phyloP scores from a whole-genome alignment of 2,113 vertebrate genomes.

The Nibea albiflora region DNA sequence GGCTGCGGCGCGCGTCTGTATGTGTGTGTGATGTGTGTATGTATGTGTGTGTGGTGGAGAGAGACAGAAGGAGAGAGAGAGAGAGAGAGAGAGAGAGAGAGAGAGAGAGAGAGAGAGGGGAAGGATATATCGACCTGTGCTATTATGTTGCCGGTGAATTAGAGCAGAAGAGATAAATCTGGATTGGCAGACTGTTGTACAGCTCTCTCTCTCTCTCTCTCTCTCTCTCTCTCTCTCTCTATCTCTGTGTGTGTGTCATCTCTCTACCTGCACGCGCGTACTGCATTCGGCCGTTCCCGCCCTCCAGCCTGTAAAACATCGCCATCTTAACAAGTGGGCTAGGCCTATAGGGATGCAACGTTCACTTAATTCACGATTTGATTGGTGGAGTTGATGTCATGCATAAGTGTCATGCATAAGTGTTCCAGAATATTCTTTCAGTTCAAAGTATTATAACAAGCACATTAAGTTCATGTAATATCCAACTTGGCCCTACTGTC shows the following conservation, averaged over 20 bases:
- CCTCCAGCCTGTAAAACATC: conserved; percentile 30
- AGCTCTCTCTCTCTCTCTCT: conserved; percentile 28
- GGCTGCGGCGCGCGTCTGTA: conserved; percentile 22
- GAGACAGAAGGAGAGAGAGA: neutral
- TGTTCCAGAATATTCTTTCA: neutral
- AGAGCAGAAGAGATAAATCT: conserved; percentile 69
- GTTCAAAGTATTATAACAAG: neutral
- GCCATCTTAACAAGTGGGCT: conserved; percentile 12
- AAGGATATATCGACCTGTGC: conserved; percentile 39
- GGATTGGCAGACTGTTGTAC: conserved; percentile 58
- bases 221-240: conserved; percentile 28
- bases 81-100: conserved; percentile 13
- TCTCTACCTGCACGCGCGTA: neutral
- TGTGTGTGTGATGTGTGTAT: conserved; percentile 6
- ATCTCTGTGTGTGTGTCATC: neutral
- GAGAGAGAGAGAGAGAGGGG: conserved; percentile 19
- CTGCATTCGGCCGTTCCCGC: conserved; percentile 17
- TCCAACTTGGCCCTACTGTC: too few relatives aligned
- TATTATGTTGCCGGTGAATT: conserved; percentile 50
- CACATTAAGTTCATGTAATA: too few relatives aligned
- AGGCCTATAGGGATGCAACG: neutral
- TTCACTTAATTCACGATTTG: neutral
- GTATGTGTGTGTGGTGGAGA: neutral
- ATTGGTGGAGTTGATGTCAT: neutral
- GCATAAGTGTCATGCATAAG: neutral